A percentile compares a stretch with the other conserved stretches of the same genome.
phyloP scores from a whole-genome alignment of 2,888 invertebrate species.

The Neria commutata region DNA sequence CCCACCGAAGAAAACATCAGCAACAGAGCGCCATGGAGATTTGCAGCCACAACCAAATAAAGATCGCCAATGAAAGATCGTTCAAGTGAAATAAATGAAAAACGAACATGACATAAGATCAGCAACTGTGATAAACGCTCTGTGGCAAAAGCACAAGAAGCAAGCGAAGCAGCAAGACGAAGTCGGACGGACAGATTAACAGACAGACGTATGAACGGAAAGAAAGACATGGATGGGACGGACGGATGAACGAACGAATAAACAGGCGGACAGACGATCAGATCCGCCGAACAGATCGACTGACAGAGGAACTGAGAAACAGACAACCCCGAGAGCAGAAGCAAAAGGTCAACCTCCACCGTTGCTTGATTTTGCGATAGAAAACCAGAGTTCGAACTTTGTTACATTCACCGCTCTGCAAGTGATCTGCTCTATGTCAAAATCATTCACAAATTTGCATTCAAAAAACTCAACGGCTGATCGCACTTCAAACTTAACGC shows the following conservation, averaged over 20 bases:
- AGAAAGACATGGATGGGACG: neutral
- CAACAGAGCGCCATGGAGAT: neutral
- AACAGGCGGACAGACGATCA: constrained; percentile 7
- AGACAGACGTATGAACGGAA: neutral
- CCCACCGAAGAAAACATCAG: constrained; percentile 17
- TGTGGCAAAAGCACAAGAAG: constrained; percentile 24
- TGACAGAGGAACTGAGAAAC: neutral
- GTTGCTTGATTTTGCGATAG: too few species aligned
- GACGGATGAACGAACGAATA: neutral
- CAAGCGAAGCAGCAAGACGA: constrained; percentile 9
- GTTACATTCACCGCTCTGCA: too few species aligned
- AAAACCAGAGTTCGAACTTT: too few species aligned
- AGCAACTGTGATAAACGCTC: constrained; percentile 34
- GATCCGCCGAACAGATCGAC: too few species aligned
- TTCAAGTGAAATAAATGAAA: constrained; percentile 39
- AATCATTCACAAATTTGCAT: too few species aligned
- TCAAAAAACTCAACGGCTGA: too few species aligned
- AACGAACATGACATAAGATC: constrained; percentile 44
- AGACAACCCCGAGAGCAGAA: neutral
- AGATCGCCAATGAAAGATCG: constrained; percentile 19
- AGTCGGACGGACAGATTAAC: constrained; percentile 9
- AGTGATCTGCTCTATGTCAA: too few species aligned
- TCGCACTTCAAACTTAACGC: too few species aligned
- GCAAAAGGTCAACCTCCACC: too few species aligned
- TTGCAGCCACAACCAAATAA: constrained; percentile 14